Evolutionary conservation across 2,797 vertebrate genomes (phyloP), one percentile per base, ranked within the genome.

Genomic region (Malacoraja senta): DNA sequence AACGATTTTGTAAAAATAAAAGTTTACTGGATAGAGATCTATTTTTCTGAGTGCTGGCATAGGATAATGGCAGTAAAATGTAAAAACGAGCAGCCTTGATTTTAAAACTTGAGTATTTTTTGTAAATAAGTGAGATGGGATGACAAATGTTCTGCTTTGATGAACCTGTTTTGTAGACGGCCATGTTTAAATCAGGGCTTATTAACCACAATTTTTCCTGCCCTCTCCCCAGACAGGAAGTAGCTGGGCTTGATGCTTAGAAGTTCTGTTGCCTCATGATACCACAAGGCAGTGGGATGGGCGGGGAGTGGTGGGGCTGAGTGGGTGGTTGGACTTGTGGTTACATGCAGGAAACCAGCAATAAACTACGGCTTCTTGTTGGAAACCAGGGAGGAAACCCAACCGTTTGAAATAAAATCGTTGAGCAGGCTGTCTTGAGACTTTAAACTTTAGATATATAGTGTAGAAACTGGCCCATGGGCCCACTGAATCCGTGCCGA

Each of bases 81-180:
- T 74, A 24, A 21, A 74, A 21, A 26, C 19, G 1, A 74, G 71
- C 19, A 7, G 24, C 17, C 44, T 3, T 58, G 29, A 15, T 76
- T 92, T 1, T 53, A 24, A 44, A 92, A 29, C 72, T 53, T 53
- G 19, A 74, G 71, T 8, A 1, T 19, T 91, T 71, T 32, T 91
- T 1, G 26, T 91, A 91, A 91, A 53, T 53, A 44, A 35, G 53
- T 74, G 72, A 44, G 21, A 74, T 29, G 26, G 38, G 38, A 92
- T 76, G 90, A 53, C 8, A 15, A 4, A 38, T n/a, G 29, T 76
- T 92, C 21, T 53, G 71, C 90, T 92, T 92, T 92, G 90, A 76
- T 76, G 44, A 74, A 21, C 68, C 24, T 29, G 24, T 58, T 72
- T 53, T 74, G 71, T 53, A 53, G 24, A 92, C 13, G 38, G 38